Base-by-base conservation (phyloP, 2,113 vertebrate species). In the Panurus biarmicus region DNA sequence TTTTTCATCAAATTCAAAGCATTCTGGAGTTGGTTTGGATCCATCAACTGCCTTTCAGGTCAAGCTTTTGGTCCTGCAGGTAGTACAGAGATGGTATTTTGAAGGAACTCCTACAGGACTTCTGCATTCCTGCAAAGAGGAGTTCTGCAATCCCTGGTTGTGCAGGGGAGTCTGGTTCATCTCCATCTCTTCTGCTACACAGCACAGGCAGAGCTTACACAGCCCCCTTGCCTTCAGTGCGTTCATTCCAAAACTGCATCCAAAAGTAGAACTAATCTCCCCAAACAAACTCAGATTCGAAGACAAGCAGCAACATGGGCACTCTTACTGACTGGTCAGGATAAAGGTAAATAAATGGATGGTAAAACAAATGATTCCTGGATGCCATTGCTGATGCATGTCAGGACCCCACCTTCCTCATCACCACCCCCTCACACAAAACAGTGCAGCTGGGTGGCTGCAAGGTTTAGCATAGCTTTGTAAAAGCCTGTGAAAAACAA, bases 111-210 rank as follows among this genome's bases (percentile, higher is more conserved):
- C 5, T 5, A 19, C 1, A 78, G 65, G 51, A 26, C 18, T 73
- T 71, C 38, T 60, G 58, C 79, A 44, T 66, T 80, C 24, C 47
- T 80, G 5, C 60, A 62, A 45, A 65, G 21, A 76, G 21, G 29
- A 72, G 70, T 47, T 61, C 36, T 90, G 58, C 31, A 48, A 5
- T 54, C 33, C 38, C 22, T 65, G 61, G 20, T 44, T 50, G 45
- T 72, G 28, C 22, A 57, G 38, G 48, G 53, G 23, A 31, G 6
- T 2, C 44, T 1, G 3, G 45, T 53, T 42, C 21, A 6, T 0
- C 0, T 7, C 53, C 31, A 15, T 26, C 47, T 66, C 29, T 50
- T 73, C 36, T 45, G 44, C 48, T 57, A 0, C 31, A 10, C 10
- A 24, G 54, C 45, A 22, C 10, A 47, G 45, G 26, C 17, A 67